Conservation (phyloP, 2,113 vertebrate species). For the Alexandromys fortis region DNA sequence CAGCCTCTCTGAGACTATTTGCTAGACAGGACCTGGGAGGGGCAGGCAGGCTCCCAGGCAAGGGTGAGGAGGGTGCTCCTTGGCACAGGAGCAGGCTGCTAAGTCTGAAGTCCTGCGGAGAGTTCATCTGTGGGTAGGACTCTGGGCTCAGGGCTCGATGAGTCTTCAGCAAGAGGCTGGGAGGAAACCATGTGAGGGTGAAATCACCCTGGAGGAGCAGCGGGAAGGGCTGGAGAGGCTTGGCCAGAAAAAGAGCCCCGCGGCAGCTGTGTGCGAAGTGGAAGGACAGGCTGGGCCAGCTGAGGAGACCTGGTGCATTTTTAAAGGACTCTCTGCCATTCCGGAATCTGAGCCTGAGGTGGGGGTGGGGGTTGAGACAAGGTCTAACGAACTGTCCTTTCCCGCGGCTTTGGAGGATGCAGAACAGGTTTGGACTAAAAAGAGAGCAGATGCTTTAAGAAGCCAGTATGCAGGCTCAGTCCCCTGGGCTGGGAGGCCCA, state of each 20-base stretch:
- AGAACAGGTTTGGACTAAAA: neutral
- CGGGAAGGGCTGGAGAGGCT: neutral
- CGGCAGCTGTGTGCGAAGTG: neutral
- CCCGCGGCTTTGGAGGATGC: neutral
- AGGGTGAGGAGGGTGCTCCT: neutral
- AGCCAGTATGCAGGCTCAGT: neutral
- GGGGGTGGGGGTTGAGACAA: neutral
- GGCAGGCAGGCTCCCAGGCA: too few relatives aligned
- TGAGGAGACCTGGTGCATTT: neutral
- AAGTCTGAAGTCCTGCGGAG: neutral
- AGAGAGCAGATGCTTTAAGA: neutral
- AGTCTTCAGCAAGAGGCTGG: neutral
- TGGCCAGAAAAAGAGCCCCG: neutral
- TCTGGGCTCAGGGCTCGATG: neutral
- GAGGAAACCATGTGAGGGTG: neutral
- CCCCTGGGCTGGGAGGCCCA: neutral
- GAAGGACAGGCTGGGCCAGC: neutral
- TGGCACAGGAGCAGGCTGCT: neutral
- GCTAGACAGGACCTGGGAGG: neutral
- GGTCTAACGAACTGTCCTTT: neutral
- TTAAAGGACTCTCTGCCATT: neutral
- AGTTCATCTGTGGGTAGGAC: neutral
- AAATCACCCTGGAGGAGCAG: neutral
- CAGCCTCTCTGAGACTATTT: fast-evolving
- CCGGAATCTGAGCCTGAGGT: neutral